These are phyloP conservation scores for Corynorhinus townsendii DNA, from an alignment of 2,113 vertebrate species.

Conservation along the genomic window DNA sequence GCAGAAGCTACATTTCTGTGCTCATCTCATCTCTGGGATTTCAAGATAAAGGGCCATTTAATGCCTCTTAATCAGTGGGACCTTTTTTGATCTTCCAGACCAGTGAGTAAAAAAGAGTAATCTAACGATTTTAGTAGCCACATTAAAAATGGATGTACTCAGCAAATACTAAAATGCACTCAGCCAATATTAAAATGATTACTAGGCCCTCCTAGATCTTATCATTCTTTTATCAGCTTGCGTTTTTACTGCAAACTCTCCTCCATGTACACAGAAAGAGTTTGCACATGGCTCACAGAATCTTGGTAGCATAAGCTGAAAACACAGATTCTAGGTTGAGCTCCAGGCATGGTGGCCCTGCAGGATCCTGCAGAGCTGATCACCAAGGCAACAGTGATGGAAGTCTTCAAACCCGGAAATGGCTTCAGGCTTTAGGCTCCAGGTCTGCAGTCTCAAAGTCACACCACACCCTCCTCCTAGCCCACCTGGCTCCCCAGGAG, in stretches of 20 bases:
- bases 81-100: not conserved
- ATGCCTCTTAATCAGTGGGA: not conserved
- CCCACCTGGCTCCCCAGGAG: not conserved
- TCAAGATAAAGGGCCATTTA: not conserved
- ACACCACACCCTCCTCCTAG: fast-evolving
- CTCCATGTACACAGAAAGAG: not conserved
- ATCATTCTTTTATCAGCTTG: not conserved
- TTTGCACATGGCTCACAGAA: not conserved
- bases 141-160: not conserved
- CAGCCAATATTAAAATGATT: not conserved
- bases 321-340: not conserved
- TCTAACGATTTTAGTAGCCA: not conserved
- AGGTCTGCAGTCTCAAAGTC: not conserved
- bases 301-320: not conserved
- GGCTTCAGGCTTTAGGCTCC: not conserved
- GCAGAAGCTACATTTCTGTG: not conserved
- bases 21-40: not conserved
- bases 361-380: not conserved
- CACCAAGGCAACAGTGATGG: fast-evolving
- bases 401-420: not conserved
- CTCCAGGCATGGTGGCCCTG: not conserved
- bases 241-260: not conserved
- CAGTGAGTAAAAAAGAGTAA: not conserved
- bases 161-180: not conserved
- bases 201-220: not conserved